phyloP scores from a whole-genome alignment of 2,888 invertebrate genomes.

The Amphipyra tragopoginis region DNA sequence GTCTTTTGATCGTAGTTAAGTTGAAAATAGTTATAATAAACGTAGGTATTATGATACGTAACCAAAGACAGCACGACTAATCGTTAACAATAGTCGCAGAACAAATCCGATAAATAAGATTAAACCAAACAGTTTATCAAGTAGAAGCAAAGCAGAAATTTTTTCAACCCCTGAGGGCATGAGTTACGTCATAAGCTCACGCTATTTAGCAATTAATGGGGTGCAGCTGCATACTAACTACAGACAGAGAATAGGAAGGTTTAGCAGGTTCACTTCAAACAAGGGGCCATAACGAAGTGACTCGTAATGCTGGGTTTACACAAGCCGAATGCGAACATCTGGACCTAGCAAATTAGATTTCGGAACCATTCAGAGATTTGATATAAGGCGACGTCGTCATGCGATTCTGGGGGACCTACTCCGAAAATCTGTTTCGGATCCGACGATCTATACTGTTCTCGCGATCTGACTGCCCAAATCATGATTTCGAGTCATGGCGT shows the following conservation, averaged over 20 bases:
- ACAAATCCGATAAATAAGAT: conserved; percentile 46
- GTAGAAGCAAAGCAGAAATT: conserved; percentile 35
- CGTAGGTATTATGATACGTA: no score
- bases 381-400: no score
- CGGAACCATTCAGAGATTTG: no score
- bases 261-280: conserved; percentile 2
- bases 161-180: conserved; percentile 48
- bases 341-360: neutral
- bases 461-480: no score
- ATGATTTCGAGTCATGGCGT: no score
- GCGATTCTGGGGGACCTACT: no score
- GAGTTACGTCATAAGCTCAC: conserved; percentile 58
- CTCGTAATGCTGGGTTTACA: conserved; percentile 8
- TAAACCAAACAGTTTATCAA: conserved; percentile 35
- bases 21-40: no score
- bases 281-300: conserved; percentile 6
- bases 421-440: no score
- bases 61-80: conserved; percentile 32
- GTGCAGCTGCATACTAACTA: conserved; percentile 56
- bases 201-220: conserved; percentile 58
- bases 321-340: neutral
- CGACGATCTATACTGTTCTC: no score
- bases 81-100: conserved; percentile 34
- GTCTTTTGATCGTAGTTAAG: no score
- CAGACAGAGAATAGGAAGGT: conserved; percentile 8